A percentile compares a stretch with the other conserved stretches of the same genome.
These are phyloP conservation scores for Solenopsis invicta DNA, from an alignment of 1,140 invertebrate species.

Conservation along the genomic window DNA sequence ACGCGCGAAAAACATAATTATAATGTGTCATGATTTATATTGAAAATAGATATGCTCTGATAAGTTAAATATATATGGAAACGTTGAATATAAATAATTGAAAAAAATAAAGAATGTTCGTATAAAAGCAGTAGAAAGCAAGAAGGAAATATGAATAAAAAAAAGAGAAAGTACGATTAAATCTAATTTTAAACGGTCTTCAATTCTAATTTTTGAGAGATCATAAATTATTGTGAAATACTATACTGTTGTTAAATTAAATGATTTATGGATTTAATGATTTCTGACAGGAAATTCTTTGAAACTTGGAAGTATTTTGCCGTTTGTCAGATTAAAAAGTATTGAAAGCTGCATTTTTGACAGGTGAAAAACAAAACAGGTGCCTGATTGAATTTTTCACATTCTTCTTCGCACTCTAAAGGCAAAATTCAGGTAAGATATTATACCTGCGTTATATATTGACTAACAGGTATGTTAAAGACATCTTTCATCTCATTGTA, in stretches of 20 bases:
- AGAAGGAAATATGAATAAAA: neutral
- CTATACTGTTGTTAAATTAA: neutral
- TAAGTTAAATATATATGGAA: neutral
- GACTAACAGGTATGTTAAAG: neutral
- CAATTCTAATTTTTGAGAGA: neutral
- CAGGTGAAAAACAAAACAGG: neutral
- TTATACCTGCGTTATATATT: neutral
- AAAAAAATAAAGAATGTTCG: neutral
- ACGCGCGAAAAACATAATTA: no score
- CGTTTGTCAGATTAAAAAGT: neutral
- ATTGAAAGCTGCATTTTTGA: neutral
- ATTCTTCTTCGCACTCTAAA: neutral
- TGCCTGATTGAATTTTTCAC: neutral
- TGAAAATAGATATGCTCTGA: neutral
- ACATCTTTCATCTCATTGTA: neutral
- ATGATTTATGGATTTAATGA: neutral
- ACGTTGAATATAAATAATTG: neutral
- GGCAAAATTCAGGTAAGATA: neutral
- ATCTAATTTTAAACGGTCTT: neutral
- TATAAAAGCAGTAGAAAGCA: neutral
- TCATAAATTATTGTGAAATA: neutral
- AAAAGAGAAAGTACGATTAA: neutral
- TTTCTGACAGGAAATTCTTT: neutral
- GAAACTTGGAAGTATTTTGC: neutral
- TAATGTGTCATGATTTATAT: neutral